Percentiles rank a stretch among this genome's conserved stretches.
These are phyloP conservation scores for Pluvialis apricaria DNA, from an alignment of 2,113 vertebrate species.

Conservation along the genomic window DNA sequence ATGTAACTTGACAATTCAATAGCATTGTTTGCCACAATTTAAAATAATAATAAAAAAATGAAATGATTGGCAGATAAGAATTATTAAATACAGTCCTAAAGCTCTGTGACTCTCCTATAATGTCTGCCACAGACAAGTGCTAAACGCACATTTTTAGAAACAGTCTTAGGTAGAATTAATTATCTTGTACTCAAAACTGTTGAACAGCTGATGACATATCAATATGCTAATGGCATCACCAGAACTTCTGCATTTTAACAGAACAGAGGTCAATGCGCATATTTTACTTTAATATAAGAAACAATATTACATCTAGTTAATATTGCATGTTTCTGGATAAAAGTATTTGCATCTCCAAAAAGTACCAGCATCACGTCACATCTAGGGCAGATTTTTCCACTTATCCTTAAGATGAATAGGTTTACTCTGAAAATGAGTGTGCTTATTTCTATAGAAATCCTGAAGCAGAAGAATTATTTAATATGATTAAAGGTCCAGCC, in stretches of 20 bases:
- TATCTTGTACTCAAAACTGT: not conserved
- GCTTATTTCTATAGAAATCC: not conserved
- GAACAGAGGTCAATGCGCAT: not conserved
- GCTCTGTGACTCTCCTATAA: not conserved
- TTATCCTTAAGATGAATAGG: rapidly evolving
- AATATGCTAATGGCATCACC: not conserved
- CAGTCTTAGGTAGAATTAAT: not conserved
- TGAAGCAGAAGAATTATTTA: not conserved
- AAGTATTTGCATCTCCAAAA: not conserved
- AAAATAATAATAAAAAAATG: not conserved
- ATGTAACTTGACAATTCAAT: not conserved
- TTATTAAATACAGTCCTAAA: not conserved
- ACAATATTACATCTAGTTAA: not conserved
- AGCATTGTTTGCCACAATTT: not conserved
- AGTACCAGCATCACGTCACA: not conserved
- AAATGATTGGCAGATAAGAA: not conserved
- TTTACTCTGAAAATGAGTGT: not conserved
- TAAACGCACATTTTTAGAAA: not conserved
- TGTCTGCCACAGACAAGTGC: not conserved
- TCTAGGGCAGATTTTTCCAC: not conserved
- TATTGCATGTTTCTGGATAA: not conserved
- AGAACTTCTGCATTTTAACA: not conserved
- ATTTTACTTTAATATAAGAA: not conserved
- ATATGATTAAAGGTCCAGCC: not conserved
- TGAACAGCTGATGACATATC: not conserved